Evolutionary conservation across 2,888 invertebrate species (phyloP), one percentile per base, ranked within the genome.

Genomic region (Polydrusus cervinus): DNA sequence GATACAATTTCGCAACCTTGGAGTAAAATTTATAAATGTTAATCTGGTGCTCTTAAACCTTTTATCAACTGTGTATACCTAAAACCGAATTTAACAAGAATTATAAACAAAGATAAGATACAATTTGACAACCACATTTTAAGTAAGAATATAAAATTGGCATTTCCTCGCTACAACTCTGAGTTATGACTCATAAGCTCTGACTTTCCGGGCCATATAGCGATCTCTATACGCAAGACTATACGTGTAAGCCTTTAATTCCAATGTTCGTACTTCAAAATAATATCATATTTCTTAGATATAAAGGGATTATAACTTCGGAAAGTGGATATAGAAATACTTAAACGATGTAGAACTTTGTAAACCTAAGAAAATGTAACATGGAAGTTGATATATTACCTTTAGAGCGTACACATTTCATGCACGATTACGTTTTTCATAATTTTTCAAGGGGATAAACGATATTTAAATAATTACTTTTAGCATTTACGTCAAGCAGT

Each of bases 281-380:
- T n/a, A 30, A 30, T 55, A 55, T 55, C 34, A n/a, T 34, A 34
- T 55, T 55, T 55, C 55, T 55, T 55, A 34, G 55, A 34, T 14
- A 34, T 55, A 55, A 55, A 10, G 14, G 55, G 55, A 55, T 55
- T 55, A 55, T 55, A 55, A 30, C 30, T 55, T 55, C 55, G 3
- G 30, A 55, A 51, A 20, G 25, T 51, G 51, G 20, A 13, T 51
- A 51, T 51, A 20, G 13, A 20, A 20, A 51, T 3, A 18, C 51
- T 25, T 20, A 16, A 49, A 43, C n/a, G n/a, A 43, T 47, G 14
- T 16, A n/a, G 9, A 47, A 47, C 47, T 47, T 16, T 14, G 47
- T 47, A 16, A 47, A 47, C 47, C 47, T 47, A n/a, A 16, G 3
- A 9, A 16, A 3, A 16, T 47, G 1, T 16, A 47, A 16, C 47